Evolutionary conservation across 2,797 vertebrate genomes (phyloP), one percentile per base, ranked within the genome.

Genomic region (Chaenodraco wilsoni): DNA sequence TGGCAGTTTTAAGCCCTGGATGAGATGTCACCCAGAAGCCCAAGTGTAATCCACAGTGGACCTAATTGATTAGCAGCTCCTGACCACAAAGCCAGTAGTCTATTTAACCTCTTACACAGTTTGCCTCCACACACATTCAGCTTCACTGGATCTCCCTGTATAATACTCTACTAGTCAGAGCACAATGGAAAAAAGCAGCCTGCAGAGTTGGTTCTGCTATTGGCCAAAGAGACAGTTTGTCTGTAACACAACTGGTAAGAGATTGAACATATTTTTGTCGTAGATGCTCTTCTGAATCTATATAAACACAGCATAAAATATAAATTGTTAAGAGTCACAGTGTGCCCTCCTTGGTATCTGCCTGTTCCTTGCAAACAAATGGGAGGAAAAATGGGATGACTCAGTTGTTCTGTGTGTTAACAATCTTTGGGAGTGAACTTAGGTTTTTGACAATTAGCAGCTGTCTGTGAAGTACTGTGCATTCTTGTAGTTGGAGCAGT

Each of bases 401-500:
- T 85, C 70, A 48, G 69, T 78, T 63, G 27, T 27, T 64, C 64
- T 52, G 51, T 67, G 52, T 76, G 72, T 68, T 72, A 55, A 69
- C 17, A 37, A 55, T 57, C 65, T 55, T 43, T 51, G 57, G 68
- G 74, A 70, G 72, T 77, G 64, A 84, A 70, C 74, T 82, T 79
- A 74, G 69, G 83, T 80, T 58, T 75, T 16, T 69, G 57, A 68
- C 72, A 73, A 83, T 66, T 66, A 66, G 72, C 75, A 76, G 70
- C 68, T 88, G 77, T 74, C 59, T 45, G 51, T 15, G 27, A 60
- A 66, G 43, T 48, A 51, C 64, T 51, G 23, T 63, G 31, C 60
- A 57, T 79, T 54, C 65, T 61, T 82, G 48, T 54, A 64, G 64
- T 45, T 48, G 27, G 44, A 63, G 16, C 5, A 2, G 67, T 62